phyloP scores from a whole-genome alignment of 2,113 vertebrate species.

The Microtus ochrogaster region DNA sequence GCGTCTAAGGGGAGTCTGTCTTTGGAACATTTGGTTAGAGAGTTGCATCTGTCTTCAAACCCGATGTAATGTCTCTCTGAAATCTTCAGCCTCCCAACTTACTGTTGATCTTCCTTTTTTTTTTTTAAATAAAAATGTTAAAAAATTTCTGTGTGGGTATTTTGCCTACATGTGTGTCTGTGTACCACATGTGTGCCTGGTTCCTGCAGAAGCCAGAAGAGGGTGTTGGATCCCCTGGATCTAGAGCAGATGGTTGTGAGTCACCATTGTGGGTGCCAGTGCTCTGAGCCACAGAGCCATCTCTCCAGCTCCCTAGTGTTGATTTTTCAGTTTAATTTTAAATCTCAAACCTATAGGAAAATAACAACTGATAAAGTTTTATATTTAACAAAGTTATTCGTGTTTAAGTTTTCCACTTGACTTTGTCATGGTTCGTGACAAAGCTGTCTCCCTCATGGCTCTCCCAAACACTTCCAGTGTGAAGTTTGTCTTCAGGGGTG shows the following conservation, averaged over 20 bases:
- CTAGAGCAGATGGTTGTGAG: not conserved
- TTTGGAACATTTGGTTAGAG: not conserved
- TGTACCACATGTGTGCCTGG: not conserved
- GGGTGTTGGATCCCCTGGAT: not conserved
- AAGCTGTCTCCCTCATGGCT: not conserved
- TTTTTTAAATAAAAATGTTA: too few relatives aligned
- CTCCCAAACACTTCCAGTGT: not conserved
- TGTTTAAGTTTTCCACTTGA: not conserved
- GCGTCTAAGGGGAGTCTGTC: not conserved
- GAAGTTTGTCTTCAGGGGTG: not conserved
- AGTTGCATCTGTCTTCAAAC: not conserved
- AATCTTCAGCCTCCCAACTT: not conserved
- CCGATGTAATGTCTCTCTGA: not conserved
- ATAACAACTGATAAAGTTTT: not conserved
- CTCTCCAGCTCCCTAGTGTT: not conserved
- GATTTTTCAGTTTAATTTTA: slow-evolving; percentile 56
- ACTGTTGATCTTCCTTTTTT: not conserved
- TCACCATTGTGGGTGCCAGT: not conserved
- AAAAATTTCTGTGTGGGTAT: not conserved
- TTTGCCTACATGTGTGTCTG: not conserved
- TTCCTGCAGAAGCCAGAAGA: not conserved
- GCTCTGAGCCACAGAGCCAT: not conserved
- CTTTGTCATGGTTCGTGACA: slow-evolving; percentile 10
- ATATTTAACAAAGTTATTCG: not conserved
- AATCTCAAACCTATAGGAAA: slow-evolving; percentile 11